Evolutionary conservation across 1,140 invertebrate genomes (phyloP).

Genomic region (Pseudomyrmex flavicornis): DNA sequence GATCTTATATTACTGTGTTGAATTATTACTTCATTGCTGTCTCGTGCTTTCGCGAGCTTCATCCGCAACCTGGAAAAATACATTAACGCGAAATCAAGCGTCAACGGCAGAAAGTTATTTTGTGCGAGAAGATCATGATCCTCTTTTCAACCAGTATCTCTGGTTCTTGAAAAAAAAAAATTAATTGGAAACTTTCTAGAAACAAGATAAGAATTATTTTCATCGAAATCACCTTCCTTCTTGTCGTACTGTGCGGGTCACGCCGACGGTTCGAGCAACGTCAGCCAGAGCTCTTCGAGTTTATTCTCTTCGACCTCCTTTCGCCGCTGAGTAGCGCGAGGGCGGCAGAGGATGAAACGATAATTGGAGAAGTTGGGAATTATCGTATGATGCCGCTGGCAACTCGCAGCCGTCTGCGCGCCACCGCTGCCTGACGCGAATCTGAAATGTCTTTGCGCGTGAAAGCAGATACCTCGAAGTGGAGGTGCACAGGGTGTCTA

Average conservation of each 20-base stretch:
- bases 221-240: conserved; percentile 5
- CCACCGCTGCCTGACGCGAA: conserved; percentile 37
- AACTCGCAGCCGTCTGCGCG: conserved; percentile 36
- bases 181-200: too few relatives aligned
- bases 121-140: too few relatives aligned
- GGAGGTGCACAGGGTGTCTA: not conserved
- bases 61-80: too few relatives aligned
- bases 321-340: conserved; percentile 21
- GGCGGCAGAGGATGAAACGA: conserved; percentile 52
- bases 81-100: too few relatives aligned
- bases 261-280: conserved; percentile 48
- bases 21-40: too few relatives aligned
- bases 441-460: conserved; percentile 45
- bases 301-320: conserved; percentile 67
- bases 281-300: conserved; percentile 59
- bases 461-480: not conserved
- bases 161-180: too few relatives aligned
- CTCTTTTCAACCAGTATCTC: too few relatives aligned
- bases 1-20: too few relatives aligned
- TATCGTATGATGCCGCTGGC: conserved; percentile 62
- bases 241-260: conserved; percentile 1
- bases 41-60: too few relatives aligned
- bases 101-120: too few relatives aligned
- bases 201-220: too few relatives aligned
- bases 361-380: conserved; percentile 74